Evolutionary conservation across 2,113 vertebrate genomes (phyloP), one percentile per base, ranked within the genome.

Genomic region (Vimba vimba): DNA sequence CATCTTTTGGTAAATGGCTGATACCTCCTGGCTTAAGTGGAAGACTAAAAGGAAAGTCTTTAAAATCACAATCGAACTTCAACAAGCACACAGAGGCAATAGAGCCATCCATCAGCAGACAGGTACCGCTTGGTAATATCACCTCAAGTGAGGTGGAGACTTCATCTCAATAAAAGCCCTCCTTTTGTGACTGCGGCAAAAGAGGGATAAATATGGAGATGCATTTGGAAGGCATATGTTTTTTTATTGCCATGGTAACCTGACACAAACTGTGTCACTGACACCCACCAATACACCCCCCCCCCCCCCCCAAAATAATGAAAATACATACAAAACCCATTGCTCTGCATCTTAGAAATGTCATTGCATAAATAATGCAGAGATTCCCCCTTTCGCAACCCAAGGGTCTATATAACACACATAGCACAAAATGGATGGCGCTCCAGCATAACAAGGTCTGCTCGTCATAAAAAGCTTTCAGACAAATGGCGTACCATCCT

Each of bases 351-450:
- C 91, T 92, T 91, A 88, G 76, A 91, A 90, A 92, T 91, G 88
- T 90, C 92, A 90, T 91, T 93, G 92, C 92, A 94, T 95, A 94
- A 94, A 94, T 94, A 94, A 93, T 90, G 85, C 87, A 90, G 77
- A 66, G 60, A 71, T 50, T 39, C 52, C 79, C 75, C 60, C 60
- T 78, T 74, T 77, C 87, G 39, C 47, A 69, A 82, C 13, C 55
- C 33, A 43, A 81, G 77, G 80, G 89, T 89, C 87, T 86, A 85
- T 86, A 89, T 77, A 80, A 88, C 85, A 87, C 89, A 87, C 88
- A 88, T 68, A 84, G 87, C 87, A 89, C 85, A 91, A 86, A 93
- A 93, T 92, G 92, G 89, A 94, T 92, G 87, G 89, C 45, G 89
- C 87, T 89, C 82, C 88, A 89, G 87, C 85, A 89, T 92, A 93